Base-by-base conservation (phyloP, 2,797 vertebrate genomes). In the Remorina albescens region DNA sequence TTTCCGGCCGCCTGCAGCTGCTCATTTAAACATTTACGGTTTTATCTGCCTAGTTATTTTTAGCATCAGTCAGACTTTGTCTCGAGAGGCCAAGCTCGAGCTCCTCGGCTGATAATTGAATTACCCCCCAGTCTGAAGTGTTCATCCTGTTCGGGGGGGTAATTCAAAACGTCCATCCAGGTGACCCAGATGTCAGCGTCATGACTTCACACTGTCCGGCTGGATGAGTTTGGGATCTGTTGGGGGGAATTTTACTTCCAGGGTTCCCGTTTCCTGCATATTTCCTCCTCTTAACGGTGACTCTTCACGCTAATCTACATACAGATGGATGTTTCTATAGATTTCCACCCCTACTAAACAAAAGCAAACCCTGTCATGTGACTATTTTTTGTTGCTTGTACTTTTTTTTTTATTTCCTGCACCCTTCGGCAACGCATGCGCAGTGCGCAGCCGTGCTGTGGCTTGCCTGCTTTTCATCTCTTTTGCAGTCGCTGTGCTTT, bases 291-390 rank as follows among this genome's bases (percentile, higher is more conserved):
- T 8, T 21, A 30, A n/a, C 13, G 16, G 34, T 44, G 21, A 19
- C 55, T 12, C 4, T 55, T 63, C 13, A n/a, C 30, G 6, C 39
- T 42, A 2, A 25, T 44, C 61, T 66, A 23, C 46, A 12, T 10
- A 55, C 63, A 66, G 2, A 25, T 10, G 36, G 71, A 76, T 37
- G 60, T 66, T 91, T 90, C 77, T 44, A 86, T 71, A 74, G 1
- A 74, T 82, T 87, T 90, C 85, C 63, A 89, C 81, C 32, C 62
- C 4, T 66, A 36, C 53, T n/a, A n/a, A n/a, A 69, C 46, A 67
- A 78, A 78, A 82, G 82, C 49, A 41, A 71, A 87, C 46, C 15
- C 39, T 76, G 69, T 92, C 90, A 93, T 75, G 93, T 93, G 91
- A 93, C 87, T 26, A 74, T 60, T 81, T 83, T 88, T 69, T 91